Conservation (phyloP, 2,888 invertebrate genomes). For the Argynnis bischoffii region DNA sequence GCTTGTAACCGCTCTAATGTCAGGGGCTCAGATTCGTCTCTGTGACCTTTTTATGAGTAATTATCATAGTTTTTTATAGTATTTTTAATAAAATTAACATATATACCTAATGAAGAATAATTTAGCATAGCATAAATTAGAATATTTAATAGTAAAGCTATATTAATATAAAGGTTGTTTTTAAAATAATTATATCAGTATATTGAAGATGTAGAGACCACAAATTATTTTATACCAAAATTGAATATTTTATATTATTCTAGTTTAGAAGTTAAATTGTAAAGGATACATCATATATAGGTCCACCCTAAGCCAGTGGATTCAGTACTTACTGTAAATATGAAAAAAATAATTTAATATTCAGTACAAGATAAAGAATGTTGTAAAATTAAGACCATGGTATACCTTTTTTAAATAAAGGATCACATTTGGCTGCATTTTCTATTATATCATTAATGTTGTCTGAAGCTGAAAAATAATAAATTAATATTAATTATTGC, state of each 20-base stretch:
- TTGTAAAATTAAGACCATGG: neutral
- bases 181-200: neutral
- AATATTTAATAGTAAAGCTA: neutral
- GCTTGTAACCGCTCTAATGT: constrained; percentile 60
- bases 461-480: constrained; percentile 53
- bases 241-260: neutral
- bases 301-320: constrained; percentile 25
- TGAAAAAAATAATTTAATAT: constrained; percentile 5
- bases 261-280: constrained; percentile 7
- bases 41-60: constrained; percentile 55
- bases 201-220: neutral
- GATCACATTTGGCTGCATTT: constrained; percentile 52
- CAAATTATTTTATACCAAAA: neutral
- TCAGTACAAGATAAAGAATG: neutral
- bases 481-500: neutral
- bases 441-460: constrained; percentile 59
- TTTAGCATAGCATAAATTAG: no score
- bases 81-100: constrained; percentile 2
- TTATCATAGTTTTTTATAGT: no score
- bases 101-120: neutral
- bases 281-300: constrained; percentile 47
- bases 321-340: constrained; percentile 39
- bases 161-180: neutral
- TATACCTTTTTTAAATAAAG: constrained; percentile 64
- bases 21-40: constrained; percentile 53